phyloP scores from a whole-genome alignment of 2,113 vertebrate species.

The Menidia beryllina region DNA sequence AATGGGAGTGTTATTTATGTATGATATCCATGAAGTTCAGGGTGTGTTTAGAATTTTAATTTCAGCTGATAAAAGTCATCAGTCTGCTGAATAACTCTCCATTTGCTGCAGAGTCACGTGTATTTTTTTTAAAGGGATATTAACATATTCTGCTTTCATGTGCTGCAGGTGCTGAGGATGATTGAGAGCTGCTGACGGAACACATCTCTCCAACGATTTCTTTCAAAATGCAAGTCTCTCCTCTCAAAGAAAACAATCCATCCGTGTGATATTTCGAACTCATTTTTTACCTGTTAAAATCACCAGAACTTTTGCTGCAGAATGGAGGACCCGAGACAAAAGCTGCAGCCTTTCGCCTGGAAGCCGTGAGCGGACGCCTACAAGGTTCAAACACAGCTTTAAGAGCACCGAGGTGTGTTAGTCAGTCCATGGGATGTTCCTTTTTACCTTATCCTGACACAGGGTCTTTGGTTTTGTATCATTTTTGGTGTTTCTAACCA shows the following conservation, averaged over 20 bases:
- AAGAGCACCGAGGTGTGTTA: slow-evolving; percentile 56
- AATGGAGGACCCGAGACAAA: background rate
- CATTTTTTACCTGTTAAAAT: background rate
- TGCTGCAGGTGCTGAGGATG: slow-evolving; percentile 49
- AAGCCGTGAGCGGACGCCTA: slow-evolving; percentile 6
- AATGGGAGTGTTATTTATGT: no score
- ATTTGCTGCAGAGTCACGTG: no score
- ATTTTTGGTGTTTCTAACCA: slow-evolving; percentile 27
- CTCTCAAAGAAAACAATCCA: slow-evolving; percentile 11
- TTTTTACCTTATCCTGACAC: background rate
- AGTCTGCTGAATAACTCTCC: no score
- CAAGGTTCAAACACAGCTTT: slow-evolving; percentile 71
- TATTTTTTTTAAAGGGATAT: background rate
- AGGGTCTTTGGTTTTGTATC: slow-evolving; percentile 26
- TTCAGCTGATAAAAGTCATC: no score
- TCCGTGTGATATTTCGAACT: background rate
- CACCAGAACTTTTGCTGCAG: slow-evolving; percentile 20
- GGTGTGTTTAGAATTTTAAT: no score
- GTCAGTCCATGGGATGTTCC: slow-evolving; percentile 27
- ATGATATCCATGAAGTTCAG: no score
- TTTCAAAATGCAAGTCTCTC: slow-evolving; percentile 12
- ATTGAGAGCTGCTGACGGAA: slow-evolving; percentile 19
- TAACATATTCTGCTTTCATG: background rate
- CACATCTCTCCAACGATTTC: slow-evolving; percentile 23
- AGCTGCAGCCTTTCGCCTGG: slow-evolving; percentile 37